These are phyloP conservation scores for Dermatemys mawii DNA, from an alignment of 2,113 vertebrate species.

Conservation along the genomic window DNA sequence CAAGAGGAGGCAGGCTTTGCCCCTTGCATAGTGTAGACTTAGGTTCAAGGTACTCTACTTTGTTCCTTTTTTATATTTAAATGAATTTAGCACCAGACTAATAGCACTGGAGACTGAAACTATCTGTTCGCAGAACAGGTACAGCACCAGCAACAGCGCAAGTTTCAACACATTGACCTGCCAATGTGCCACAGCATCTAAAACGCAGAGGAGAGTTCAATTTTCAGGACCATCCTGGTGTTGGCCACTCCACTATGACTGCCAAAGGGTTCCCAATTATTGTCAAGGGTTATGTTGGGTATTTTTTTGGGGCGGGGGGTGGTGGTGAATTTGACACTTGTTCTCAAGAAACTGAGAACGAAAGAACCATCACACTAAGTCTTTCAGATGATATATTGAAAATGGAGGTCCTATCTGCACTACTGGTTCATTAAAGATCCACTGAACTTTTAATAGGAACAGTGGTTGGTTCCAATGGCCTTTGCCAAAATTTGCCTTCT, in stretches of 20 bases:
- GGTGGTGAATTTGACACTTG: not conserved
- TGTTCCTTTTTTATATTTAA: not conserved
- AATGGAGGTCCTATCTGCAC: not conserved
- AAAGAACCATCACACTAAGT: not conserved
- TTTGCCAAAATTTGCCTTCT: not conserved
- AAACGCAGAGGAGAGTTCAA: not conserved
- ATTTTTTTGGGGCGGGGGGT: too few relatives aligned
- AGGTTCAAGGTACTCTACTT: not conserved
- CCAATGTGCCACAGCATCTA: not conserved
- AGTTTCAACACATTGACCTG: not conserved
- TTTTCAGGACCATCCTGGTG: rapidly evolving
- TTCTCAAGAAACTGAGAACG: not conserved
- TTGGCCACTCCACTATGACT: not conserved
- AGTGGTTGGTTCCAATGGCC: not conserved
- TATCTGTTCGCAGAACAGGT: not conserved
- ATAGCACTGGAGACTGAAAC: not conserved
- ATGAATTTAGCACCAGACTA: not conserved
- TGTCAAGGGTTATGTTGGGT: not conserved
- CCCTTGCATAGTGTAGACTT: not conserved
- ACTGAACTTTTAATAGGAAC: not conserved
- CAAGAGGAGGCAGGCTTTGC: not conserved
- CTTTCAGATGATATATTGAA: not conserved
- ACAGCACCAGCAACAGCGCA: not conserved
- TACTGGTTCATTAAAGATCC: not conserved
- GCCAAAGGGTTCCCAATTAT: not conserved